Conservation (phyloP, 2,113 vertebrate species). For the human (Homo sapiens) region GRCh38 chr4:148056001-148056500, state of each 20-base stretch:
- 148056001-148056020: not conserved
- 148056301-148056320: not conserved
- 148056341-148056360: not conserved
- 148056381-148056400: not conserved
- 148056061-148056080: not conserved
- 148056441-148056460: not conserved
- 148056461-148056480: not conserved
- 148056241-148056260: not conserved
- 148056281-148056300: not conserved
- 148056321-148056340: not conserved
- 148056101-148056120: no score
- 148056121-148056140: not conserved
- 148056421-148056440: not conserved
- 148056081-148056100: not conserved
- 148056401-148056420: not conserved
- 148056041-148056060: not conserved
- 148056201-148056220: not conserved
- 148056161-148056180: not conserved
- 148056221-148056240: conserved; percentile 39
- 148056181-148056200: not conserved
- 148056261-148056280: not conserved
- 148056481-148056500: not conserved
- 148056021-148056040: not conserved
- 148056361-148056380: not conserved
- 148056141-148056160: not conserved